Conservation (phyloP, 2,888 invertebrate species). For the Chromoteleia sp. region DNA sequence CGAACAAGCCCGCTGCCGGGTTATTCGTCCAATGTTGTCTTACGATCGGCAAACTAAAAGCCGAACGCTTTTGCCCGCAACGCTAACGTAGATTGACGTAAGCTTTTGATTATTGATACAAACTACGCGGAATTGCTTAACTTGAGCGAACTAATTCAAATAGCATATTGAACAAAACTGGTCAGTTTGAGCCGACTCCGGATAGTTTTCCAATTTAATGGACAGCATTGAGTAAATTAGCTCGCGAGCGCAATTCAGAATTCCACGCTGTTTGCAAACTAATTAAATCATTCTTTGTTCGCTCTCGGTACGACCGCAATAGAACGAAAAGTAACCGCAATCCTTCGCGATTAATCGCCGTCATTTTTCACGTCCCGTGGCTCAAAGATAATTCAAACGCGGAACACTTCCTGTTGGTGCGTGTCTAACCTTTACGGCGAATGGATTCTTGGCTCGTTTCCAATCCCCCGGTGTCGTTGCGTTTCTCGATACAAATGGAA, state of each 20-base stretch:
- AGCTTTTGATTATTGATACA: slow-evolving; percentile 47
- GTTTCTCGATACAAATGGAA: slow-evolving; percentile 78
- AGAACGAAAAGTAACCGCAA: slow-evolving; percentile 5
- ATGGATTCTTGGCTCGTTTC: slow-evolving; percentile 81
- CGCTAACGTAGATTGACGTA: slow-evolving; percentile 18
- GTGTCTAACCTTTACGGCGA: slow-evolving; percentile 74
- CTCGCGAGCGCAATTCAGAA: slow-evolving; percentile 32
- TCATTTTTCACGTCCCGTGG: slow-evolving; percentile 33
- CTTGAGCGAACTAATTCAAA: slow-evolving; percentile 43
- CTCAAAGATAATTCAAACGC: slow-evolving; percentile 61
- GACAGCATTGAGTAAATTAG: slow-evolving; percentile 57
- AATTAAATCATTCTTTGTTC: slow-evolving; percentile 54
- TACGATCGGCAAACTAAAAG: slow-evolving; percentile 26
- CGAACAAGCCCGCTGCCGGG: slow-evolving; percentile 2
- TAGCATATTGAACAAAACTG: slow-evolving; percentile 50
- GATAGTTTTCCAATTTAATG: slow-evolving; percentile 65
- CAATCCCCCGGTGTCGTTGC: slow-evolving; percentile 76
- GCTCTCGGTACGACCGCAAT: not conserved
- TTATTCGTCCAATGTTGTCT: slow-evolving; percentile 19
- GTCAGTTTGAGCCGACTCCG: slow-evolving; percentile 46
- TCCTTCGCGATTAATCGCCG: slow-evolving; percentile 19
- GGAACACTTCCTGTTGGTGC: slow-evolving; percentile 55
- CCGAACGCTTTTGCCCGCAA: not conserved
- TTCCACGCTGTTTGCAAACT: slow-evolving; percentile 41
- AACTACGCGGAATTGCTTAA: slow-evolving; percentile 39